These are phyloP conservation scores for Cataglyphis albicans DNA, from an alignment of 2,888 invertebrate genomes.

Conservation along the genomic window DNA sequence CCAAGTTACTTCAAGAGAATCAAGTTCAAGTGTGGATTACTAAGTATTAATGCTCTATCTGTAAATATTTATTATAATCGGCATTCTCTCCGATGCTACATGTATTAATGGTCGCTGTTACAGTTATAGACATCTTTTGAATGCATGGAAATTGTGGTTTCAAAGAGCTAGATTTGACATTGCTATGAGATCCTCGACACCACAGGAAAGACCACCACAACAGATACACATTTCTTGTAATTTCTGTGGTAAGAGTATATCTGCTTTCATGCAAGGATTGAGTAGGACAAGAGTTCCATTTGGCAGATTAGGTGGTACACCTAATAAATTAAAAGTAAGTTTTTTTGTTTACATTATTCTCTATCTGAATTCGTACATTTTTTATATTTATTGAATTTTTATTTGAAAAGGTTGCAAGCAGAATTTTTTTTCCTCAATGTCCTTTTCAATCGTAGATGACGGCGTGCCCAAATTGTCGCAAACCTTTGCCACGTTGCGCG, in stretches of 20 bases:
- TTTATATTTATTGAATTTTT: not conserved
- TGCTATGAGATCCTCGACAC: conserved; percentile 89
- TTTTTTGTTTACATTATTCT: not conserved
- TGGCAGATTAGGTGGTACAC: conserved; percentile 89
- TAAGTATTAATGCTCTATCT: conserved; percentile 86
- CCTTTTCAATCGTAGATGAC: conserved; percentile 88
- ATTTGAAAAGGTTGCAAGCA: not conserved
- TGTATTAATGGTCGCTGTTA: conserved; percentile 52
- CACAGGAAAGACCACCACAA: conserved; percentile 88
- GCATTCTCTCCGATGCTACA: not conserved
- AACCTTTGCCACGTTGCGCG: conserved; percentile 97
- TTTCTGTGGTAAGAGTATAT: conserved; percentile 97
- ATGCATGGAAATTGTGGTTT: conserved; percentile 96
- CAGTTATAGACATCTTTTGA: conserved; percentile 94
- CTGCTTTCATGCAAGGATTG: conserved; percentile 91
- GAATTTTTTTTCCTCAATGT: not conserved
- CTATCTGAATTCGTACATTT: not conserved
- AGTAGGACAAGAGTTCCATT: conserved; percentile 88
- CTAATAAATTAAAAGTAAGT: conserved; percentile 91
- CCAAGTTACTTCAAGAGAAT: conserved; percentile 89
- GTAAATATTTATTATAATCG: conserved; percentile 22
- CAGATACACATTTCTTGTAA: conserved; percentile 95
- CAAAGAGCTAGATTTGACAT: conserved; percentile 96
- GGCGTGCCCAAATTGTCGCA: conserved; percentile 97
- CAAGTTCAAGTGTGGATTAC: conserved; percentile 90